Evolutionary conservation across 2,888 invertebrate genomes (phyloP).

Genomic region (Mythimna pallens): DNA sequence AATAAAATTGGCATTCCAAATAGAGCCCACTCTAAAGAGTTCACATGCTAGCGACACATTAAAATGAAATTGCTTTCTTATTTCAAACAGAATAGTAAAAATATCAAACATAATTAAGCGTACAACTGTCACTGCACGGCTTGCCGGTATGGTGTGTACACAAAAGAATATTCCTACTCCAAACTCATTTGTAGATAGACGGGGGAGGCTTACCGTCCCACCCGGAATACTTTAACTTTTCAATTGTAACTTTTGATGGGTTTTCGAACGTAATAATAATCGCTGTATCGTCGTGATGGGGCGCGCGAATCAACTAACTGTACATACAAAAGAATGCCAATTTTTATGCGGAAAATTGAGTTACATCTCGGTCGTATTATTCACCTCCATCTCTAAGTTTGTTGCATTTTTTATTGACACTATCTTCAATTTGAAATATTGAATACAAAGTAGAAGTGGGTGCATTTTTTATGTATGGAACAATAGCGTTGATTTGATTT

Average conservation of each 20-base stretch:
- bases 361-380: constrained; percentile 83
- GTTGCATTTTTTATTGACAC: constrained; percentile 77
- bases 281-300: constrained; percentile 86
- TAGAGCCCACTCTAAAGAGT: constrained; percentile 39
- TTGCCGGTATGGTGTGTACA: constrained; percentile 77
- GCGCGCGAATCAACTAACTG: constrained; percentile 85
- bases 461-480: constrained; percentile 34
- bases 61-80: constrained; percentile 65
- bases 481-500: constrained; percentile 41
- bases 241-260: constrained; percentile 91
- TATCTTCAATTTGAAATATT: constrained; percentile 68
- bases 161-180: constrained; percentile 87
- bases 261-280: constrained; percentile 91
- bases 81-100: constrained; percentile 68
- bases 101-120: constrained; percentile 74
- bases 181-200: constrained; percentile 88
- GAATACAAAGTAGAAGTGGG: constrained; percentile 57
- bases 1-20: constrained; percentile 27
- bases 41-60: constrained; percentile 56
- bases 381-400: constrained; percentile 78
- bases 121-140: constrained; percentile 69
- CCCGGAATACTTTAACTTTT: constrained; percentile 90
- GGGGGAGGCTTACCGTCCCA: constrained; percentile 85
- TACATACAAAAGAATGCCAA: constrained; percentile 88
- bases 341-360: constrained; percentile 89